Conservation (phyloP, 2,113 vertebrate genomes). For the Salvelinus alpinus region DNA sequence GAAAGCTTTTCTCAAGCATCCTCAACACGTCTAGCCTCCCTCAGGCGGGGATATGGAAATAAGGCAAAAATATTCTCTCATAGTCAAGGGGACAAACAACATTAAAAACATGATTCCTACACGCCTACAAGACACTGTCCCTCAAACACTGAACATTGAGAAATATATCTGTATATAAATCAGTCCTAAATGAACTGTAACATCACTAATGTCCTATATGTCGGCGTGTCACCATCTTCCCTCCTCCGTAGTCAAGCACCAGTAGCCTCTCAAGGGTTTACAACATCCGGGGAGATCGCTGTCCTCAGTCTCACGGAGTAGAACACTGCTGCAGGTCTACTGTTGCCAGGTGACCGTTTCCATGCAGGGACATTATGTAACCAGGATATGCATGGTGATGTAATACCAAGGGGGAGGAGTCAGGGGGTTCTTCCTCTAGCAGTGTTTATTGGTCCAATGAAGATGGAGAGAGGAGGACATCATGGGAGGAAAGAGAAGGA, state of each 20-base stretch:
- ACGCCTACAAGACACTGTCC: neutral
- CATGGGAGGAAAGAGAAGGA: conserved; percentile 9
- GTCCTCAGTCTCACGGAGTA: neutral
- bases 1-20: neutral
- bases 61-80: neutral
- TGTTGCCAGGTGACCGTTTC: conserved; percentile 55
- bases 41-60: neutral
- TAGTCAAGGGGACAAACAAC: neutral
- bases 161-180: neutral
- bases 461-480: neutral
- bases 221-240: neutral
- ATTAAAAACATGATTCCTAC: neutral
- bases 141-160: neutral
- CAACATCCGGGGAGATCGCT: neutral
- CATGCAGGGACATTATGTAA: conserved; percentile 51
- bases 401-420: conserved; percentile 34
- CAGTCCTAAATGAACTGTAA: neutral
- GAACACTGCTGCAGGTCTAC: conserved; percentile 3
- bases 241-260: neutral
- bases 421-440: conserved; percentile 10
- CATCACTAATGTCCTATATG: no score
- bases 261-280: neutral
- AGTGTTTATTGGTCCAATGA: no score
- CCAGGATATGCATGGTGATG: conserved; percentile 33
- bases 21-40: neutral